Evolutionary conservation across 2,888 invertebrate genomes (phyloP), one percentile per base, ranked within the genome.

Genomic region (Didymodactylos carnosus): DNA sequence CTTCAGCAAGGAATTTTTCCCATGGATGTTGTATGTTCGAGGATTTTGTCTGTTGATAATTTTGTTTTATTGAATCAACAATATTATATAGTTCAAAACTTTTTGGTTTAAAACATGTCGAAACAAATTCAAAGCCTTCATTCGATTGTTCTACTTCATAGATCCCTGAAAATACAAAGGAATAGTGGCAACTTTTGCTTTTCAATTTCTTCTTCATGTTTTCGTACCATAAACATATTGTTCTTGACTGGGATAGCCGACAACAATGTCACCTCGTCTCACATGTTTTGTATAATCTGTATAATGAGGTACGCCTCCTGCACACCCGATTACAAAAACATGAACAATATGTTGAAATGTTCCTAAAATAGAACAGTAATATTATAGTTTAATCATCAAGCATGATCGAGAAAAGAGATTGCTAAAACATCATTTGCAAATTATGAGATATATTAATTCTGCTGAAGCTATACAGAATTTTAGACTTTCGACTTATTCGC

Each of bases 301-400:
- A 82, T 91, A 95, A 85, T 97, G 92, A 0, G 97, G 94, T 62
- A 98, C 93, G 3, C 94, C 97, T 14, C 97, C 97, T 8, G 92
- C 95, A 5, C 94, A 92, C 39, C 97, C 97, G 46, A 97, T 92
- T 76, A 98, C 84, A 80, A 98, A 91, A 29, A 98, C 94, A 82
- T 90, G 93, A 82, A 97, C 94, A 76, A 94, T 91, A 75, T 82
- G 80, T 83, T 92, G 94, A 87, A 98, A 98, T 78, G 93, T 94
- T 73, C 97, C 89, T n/a, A n/a, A n/a, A n/a, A n/a, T n/a, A n/a
- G n/a, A n/a, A n/a, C n/a, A n/a, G n/a, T n/a, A n/a, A n/a, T n/a
- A n/a, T n/a, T n/a, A n/a, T n/a, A n/a, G n/a, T n/a, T n/a, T n/a
- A n/a, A n/a, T n/a, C n/a, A n/a, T n/a, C n/a, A n/a, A n/a, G n/a